These are phyloP conservation scores for Drosophila nasuta DNA, from an alignment of 1,140 invertebrate species.

Conservation along the genomic window DNA sequence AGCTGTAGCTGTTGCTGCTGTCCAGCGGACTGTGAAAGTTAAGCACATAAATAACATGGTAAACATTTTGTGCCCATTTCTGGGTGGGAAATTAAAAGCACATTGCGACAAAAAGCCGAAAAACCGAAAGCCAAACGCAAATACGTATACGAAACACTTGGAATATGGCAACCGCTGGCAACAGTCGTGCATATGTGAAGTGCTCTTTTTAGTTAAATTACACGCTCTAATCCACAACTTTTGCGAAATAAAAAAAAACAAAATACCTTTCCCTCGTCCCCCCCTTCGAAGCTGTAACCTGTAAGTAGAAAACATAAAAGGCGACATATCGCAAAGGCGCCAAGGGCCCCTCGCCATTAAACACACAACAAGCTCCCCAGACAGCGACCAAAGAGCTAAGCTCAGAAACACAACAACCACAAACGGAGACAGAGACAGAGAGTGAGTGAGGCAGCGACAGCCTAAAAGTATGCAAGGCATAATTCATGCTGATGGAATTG, in stretches of 20 bases:
- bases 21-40: constrained; percentile 73
- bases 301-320: constrained; percentile 66
- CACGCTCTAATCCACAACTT: constrained; percentile 80
- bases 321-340: constrained; percentile 68
- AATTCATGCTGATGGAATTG: constrained; percentile 84
- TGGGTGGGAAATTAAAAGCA: constrained; percentile 68
- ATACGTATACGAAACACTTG: constrained; percentile 52
- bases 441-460: constrained; percentile 1
- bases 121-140: constrained; percentile 41
- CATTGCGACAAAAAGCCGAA: constrained; percentile 48
- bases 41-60: constrained; percentile 76
- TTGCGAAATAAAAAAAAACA: constrained; percentile 22
- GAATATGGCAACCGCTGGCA: constrained; percentile 51
- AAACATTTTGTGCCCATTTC: constrained; percentile 22
- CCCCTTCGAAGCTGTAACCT: too few species aligned
- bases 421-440: background rate
- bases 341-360: constrained; percentile 50
- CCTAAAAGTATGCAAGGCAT: constrained; percentile 78
- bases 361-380: constrained; percentile 36
- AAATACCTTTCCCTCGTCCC: constrained; percentile 11
- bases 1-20: constrained; percentile 29
- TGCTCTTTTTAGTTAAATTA: constrained; percentile 75
- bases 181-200: constrained; percentile 55
- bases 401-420: constrained; percentile 41
- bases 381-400: constrained; percentile 69